A percentile compares a stretch with the other conserved stretches of the same genome.
Evolutionary conservation across 2,113 vertebrate species (phyloP).

Genomic region (Trematomus loennbergii): DNA sequence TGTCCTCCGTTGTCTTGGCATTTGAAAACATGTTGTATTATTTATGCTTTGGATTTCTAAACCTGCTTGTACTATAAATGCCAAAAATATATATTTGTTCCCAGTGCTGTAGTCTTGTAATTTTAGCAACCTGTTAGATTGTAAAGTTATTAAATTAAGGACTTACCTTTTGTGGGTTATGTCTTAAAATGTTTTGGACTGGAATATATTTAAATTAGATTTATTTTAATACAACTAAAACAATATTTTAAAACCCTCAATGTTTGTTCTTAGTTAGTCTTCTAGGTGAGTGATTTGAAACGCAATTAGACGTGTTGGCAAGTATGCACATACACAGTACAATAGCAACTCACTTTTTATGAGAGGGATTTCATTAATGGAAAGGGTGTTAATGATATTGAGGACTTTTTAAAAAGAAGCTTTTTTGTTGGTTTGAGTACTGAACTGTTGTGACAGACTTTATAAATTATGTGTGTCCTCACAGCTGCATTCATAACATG

Average conservation of each 20-base stretch:
- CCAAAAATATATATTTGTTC: too few species aligned
- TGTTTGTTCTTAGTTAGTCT: neutral
- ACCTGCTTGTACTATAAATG: neutral
- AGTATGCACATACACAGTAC: neutral
- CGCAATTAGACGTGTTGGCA: neutral
- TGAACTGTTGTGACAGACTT: neutral
- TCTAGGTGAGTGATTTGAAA: neutral
- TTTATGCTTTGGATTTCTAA: constrained; percentile 3
- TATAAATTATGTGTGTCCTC: neutral
- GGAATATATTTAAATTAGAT: neutral
- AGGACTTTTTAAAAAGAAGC: neutral
- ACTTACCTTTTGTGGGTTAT: neutral
- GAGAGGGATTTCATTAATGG: neutral
- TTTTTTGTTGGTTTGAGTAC: neutral
- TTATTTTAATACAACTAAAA: neutral
- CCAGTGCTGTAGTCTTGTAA: neutral
- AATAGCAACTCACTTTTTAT: neutral
- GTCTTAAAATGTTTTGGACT: neutral
- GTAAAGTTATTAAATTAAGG: too few species aligned
- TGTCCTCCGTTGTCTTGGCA: neutral
- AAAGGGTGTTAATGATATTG: neutral
- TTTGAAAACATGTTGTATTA: neutral
- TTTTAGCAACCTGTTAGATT: too few species aligned
- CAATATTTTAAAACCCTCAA: neutral
- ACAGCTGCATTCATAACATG: neutral